Conservation (phyloP, 2,797 vertebrate species). For the Alectoris magna region DNA sequence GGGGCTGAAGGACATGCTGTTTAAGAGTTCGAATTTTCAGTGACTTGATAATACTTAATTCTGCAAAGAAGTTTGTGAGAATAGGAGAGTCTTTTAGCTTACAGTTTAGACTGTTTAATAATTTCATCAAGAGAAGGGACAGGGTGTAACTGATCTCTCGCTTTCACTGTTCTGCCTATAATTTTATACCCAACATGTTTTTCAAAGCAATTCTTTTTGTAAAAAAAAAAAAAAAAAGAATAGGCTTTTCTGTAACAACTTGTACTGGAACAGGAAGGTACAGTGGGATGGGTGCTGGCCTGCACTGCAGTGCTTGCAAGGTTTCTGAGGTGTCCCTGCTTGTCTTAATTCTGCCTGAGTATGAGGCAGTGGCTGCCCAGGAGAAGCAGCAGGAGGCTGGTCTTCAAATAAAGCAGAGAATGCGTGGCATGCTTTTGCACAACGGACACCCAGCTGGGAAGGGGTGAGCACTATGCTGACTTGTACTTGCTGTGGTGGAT, state of each 20-base stretch:
- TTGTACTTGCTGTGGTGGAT: neutral
- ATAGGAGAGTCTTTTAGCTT: neutral
- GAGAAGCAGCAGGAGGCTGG: neutral
- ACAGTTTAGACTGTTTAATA: neutral
- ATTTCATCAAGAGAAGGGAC: neutral
- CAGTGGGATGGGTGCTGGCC: neutral
- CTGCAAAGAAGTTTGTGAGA: neutral
- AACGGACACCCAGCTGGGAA: neutral
- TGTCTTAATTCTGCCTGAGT: neutral
- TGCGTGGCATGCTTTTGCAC: neutral
- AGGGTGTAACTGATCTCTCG: accelerated
- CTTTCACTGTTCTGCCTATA: neutral
- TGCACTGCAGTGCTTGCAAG: neutral
- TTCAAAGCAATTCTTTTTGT: neutral
- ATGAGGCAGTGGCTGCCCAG: neutral
- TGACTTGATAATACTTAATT: neutral
- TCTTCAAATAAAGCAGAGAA: neutral
- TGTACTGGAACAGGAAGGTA: neutral
- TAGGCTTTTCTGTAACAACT: neutral
- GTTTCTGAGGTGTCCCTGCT: neutral
- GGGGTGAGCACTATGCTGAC: accelerated
- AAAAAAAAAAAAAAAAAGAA: neutral
- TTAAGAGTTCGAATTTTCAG: neutral
- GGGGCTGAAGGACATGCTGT: neutral
- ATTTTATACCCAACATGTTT: neutral